Evolutionary conservation across 1,140 invertebrate genomes (phyloP).

Genomic region (Diploscapter pachys): DNA sequence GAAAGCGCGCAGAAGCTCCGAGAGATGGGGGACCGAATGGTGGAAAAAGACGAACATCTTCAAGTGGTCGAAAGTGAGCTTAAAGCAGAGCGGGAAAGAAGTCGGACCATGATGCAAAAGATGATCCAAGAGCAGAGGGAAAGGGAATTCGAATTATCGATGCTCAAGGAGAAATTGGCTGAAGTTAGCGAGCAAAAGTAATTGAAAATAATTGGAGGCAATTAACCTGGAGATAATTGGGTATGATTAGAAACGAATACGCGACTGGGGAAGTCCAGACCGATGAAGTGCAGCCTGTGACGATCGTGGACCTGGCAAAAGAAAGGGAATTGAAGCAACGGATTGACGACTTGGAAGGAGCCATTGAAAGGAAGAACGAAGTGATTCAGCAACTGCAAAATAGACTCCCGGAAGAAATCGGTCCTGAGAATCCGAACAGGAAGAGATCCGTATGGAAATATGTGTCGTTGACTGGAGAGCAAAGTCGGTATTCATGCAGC

Average conservation of each 20-base stretch:
- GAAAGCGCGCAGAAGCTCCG: conserved; percentile 4
- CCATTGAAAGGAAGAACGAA: conserved; percentile 32
- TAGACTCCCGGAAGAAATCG: conserved; percentile 25
- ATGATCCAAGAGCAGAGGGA: conserved; percentile 6
- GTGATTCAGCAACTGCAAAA: conserved; percentile 36
- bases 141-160: conserved; percentile 8
- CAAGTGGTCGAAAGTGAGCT: conserved; percentile 8
- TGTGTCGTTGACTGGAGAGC: too few species aligned
- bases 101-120: neutral
- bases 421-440: conserved; percentile 27
- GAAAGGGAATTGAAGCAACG: conserved; percentile 33
- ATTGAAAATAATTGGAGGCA: too few species aligned
- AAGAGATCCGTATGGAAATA: conserved; percentile 19
- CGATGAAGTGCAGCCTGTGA: conserved; percentile 19
- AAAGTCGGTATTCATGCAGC: neutral
- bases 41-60: conserved; percentile 5
- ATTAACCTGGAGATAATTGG: too few species aligned
- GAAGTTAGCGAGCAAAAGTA: too few species aligned
- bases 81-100: too few species aligned
- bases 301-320: conserved; percentile 34
- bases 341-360: conserved; percentile 32
- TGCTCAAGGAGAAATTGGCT: conserved; percentile 3
- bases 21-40: conserved; percentile 10
- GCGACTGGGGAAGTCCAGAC: conserved; percentile 39
- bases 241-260: conserved; percentile 27